phyloP scores from a whole-genome alignment of 2,888 invertebrate genomes.

The Lepidochitona cinerea region DNA sequence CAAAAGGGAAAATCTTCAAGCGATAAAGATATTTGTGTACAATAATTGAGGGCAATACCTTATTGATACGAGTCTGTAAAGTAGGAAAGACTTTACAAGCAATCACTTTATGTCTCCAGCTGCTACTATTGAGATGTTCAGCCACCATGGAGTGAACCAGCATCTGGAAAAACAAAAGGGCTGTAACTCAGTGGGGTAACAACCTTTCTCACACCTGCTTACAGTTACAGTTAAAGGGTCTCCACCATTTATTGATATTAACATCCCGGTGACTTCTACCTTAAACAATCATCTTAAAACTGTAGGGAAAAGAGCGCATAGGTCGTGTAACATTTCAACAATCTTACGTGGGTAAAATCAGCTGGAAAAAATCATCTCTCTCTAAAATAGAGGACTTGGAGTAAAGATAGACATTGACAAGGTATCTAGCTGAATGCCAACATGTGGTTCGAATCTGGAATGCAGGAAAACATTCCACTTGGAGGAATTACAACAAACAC shows the following conservation, averaged over 20 bases:
- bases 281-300: too few relatives aligned
- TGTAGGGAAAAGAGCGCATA: too few relatives aligned
- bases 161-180: conserved; percentile 46
- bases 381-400: not conserved
- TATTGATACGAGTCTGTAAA: conserved; percentile 65
- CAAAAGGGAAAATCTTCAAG: too few relatives aligned
- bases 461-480: not conserved
- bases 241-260: not conserved
- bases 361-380: not conserved
- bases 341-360: too few relatives aligned
- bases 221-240: not conserved
- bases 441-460: not conserved
- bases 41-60: conserved; percentile 42
- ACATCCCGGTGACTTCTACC: not conserved
- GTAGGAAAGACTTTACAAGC: conserved; percentile 68
- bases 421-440: not conserved
- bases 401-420: not conserved
- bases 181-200: not conserved
- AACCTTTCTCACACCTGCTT: not conserved
- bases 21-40: too few relatives aligned
- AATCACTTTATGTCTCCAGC: conserved; percentile 68
- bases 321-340: too few relatives aligned
- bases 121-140: conserved; percentile 69
- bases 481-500: too few relatives aligned
- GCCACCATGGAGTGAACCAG: conserved; percentile 69